These are phyloP conservation scores for Intellagama lesueurii DNA, from an alignment of 2,797 vertebrate species.

Conservation along the genomic window DNA sequence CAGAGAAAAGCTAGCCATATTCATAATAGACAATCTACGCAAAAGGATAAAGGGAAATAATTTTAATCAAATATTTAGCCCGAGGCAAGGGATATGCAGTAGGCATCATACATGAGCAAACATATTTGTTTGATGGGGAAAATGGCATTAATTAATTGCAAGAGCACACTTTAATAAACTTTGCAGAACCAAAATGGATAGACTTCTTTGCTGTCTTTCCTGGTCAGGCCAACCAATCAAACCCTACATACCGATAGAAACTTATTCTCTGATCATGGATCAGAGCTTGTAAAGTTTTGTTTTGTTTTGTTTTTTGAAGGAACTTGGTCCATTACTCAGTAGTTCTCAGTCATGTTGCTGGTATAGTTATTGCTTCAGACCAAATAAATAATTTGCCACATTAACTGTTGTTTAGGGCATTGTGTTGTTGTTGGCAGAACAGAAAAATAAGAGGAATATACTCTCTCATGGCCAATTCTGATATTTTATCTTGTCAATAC, in stretches of 20 bases:
- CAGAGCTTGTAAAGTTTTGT: neutral
- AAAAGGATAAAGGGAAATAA: constrained; percentile 74
- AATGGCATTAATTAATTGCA: constrained; percentile 73
- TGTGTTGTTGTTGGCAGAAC: too few species aligned
- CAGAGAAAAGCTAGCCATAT: constrained; percentile 57
- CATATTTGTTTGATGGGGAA: constrained; percentile 58
- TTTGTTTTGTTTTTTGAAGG: too few species aligned
- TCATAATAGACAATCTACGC: constrained; percentile 61
- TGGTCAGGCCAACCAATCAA: neutral
- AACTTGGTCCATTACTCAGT: too few species aligned
- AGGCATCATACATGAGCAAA: constrained; percentile 67
- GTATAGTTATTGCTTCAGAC: neutral
- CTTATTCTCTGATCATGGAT: neutral
- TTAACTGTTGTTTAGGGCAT: too few species aligned
- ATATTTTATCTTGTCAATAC: too few species aligned
- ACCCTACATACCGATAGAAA: neutral
- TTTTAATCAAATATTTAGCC: constrained; percentile 77
- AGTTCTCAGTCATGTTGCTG: constrained; percentile 52
- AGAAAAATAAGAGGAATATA: too few species aligned
- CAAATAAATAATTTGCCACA: too few species aligned
- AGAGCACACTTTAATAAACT: constrained; percentile 64
- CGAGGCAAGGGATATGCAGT: constrained; percentile 67
- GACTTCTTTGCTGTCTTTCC: constrained; percentile 56
- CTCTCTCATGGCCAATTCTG: too few species aligned
- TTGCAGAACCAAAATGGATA: constrained; percentile 68